Evolutionary conservation across 2,113 vertebrate species (phyloP), one percentile per base, ranked within the genome.

Genomic region (Cochlearius cochlearius): DNA sequence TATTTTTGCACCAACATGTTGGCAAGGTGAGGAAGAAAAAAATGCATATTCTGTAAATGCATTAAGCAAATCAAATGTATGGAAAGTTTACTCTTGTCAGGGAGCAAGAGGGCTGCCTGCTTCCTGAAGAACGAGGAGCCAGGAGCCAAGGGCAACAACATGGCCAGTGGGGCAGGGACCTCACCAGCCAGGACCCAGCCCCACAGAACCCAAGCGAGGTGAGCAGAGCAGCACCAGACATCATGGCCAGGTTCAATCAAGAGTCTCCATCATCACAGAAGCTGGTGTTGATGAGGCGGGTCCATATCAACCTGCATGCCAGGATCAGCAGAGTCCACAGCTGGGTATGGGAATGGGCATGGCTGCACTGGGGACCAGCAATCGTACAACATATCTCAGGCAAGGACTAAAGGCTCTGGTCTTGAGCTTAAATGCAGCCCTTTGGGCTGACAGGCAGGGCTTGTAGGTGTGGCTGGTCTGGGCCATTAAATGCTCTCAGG

Each of bases 171-270:
- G 41, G 15, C n/a, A 45, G 25, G 34, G 64, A 77, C 25, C 18
- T 38, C 49, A 16, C 19, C 12, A 63, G 23, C 29, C 47, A 63
- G 34, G 38, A 62, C 32, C 22, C 49, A 80, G 85, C 26, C 50
- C 38, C 2, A 0, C 4, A 36, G 29, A 5, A 26, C 22, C 56
- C 11, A 32, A 38, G 67, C 0, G 0, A 19, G 49, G 39, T 45
- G 17, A 36, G 38, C 36, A 43, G 55, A 16, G 22, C 22, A 64
- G 73, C 66, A 12, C 39, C 76, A 94, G 59, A 22, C 22, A 26
- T 5, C 6, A 0, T 19, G 38, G 38, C 17, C 20, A 68, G 27
- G 38, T 16, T 25, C 16, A 36, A 1, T 18, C 41, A 50, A 43
- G 53, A 52, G 41, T 7, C 12, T 36, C 15, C 18, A 9, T 22